phyloP scores from a whole-genome alignment of 2,113 vertebrate genomes.

The Pogona vitticeps region DNA sequence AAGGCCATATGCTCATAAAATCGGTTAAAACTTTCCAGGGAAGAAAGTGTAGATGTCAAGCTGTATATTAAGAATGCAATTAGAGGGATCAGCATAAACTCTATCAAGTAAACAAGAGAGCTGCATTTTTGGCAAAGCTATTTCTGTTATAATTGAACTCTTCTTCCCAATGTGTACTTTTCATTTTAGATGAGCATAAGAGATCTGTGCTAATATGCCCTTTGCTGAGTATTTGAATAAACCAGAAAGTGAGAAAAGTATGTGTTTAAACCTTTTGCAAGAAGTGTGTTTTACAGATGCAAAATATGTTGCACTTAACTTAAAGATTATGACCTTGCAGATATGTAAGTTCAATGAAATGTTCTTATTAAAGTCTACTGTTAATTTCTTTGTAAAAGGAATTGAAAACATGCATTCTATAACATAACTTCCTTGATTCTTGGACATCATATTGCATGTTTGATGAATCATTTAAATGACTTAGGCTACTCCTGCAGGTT shows the following conservation, averaged over 20 bases:
- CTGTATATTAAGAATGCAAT: slow-evolving; percentile 23
- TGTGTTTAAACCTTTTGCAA: neutral
- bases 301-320: neutral
- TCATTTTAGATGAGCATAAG: slow-evolving; percentile 19
- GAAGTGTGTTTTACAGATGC: slow-evolving; percentile 1
- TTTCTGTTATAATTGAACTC: neutral
- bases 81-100: slow-evolving; percentile 25
- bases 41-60: slow-evolving; percentile 36
- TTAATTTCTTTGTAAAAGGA: neutral
- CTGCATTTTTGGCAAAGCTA: neutral
- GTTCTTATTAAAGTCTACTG: neutral
- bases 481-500: too few relatives aligned
- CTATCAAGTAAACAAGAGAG: neutral
- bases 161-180: neutral
- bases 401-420: neutral
- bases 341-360: neutral
- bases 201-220: neutral
- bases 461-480: neutral
- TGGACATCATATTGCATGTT: neutral
- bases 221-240: neutral
- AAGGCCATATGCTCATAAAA: neutral
- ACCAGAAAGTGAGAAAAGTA: neutral
- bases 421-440: neutral
- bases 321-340: neutral
- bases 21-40: slow-evolving; percentile 11